Evolutionary conservation across 2,888 invertebrate species (phyloP).

Genomic region (Xestia rhomboidea): DNA sequence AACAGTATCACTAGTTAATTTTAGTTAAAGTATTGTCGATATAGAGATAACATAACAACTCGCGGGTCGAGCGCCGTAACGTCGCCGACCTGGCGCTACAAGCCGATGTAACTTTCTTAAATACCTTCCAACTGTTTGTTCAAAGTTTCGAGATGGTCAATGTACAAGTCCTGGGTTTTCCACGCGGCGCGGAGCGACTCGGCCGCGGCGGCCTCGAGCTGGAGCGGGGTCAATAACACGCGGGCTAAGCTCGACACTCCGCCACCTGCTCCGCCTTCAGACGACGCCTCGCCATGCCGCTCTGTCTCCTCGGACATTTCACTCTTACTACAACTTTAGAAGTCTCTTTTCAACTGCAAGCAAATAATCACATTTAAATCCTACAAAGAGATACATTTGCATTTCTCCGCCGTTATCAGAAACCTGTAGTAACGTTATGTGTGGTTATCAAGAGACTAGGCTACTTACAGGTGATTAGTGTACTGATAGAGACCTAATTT

Average conservation of each 20-base stretch:
- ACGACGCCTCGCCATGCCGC: slow-evolving; percentile 87
- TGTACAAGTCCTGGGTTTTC: slow-evolving; percentile 94
- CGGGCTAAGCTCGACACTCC: slow-evolving; percentile 90
- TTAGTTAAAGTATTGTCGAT: slow-evolving; percentile 91
- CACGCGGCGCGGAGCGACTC: slow-evolving; percentile 93
- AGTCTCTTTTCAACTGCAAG: slow-evolving; percentile 87
- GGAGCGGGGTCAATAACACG: slow-evolving; percentile 92
- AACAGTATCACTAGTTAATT: slow-evolving; percentile 87
- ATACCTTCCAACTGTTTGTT: slow-evolving; percentile 95
- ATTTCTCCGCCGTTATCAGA: slow-evolving; percentile 82
- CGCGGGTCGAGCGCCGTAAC: slow-evolving; percentile 80
- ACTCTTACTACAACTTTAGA: slow-evolving; percentile 85
- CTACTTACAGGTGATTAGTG: slow-evolving; percentile 77
- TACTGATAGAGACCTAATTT: slow-evolving; percentile 54
- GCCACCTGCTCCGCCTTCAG: slow-evolving; percentile 85
- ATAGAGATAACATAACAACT: slow-evolving; percentile 83
- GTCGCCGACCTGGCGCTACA: slow-evolving; percentile 87
- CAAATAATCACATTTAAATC: slow-evolving; percentile 82
- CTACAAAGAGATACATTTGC: slow-evolving; percentile 76
- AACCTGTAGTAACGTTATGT: slow-evolving; percentile 74
- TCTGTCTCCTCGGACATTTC: slow-evolving; percentile 90
- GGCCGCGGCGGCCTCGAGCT: slow-evolving; percentile 91
- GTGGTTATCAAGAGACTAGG: slow-evolving; percentile 56
- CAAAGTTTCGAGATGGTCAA: slow-evolving; percentile 94
- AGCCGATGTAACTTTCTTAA: slow-evolving; percentile 89